These are phyloP conservation scores for Phylloscopus whistleri DNA, from an alignment of 2,113 vertebrate genomes.

Conservation along the genomic window DNA sequence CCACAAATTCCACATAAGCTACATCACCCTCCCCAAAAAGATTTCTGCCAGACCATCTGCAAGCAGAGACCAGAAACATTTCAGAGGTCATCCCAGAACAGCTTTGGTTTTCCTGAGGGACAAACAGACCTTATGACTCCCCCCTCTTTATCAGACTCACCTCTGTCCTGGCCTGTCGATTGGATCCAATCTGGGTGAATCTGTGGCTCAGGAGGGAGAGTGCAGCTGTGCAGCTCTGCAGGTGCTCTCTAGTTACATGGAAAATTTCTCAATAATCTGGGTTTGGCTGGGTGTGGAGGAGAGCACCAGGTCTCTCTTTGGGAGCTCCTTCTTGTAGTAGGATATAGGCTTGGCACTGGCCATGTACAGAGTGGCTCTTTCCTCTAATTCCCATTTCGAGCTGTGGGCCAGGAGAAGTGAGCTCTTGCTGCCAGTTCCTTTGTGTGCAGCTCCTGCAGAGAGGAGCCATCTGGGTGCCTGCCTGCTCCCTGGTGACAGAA, in stretches of 20 bases:
- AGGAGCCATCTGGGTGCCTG: neutral
- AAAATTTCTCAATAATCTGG: constrained; percentile 16
- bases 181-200: neutral
- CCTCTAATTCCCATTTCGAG: neutral
- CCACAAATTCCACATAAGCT: neutral
- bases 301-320: neutral
- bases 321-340: neutral
- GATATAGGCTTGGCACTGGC: neutral
- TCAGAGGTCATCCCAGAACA: neutral
- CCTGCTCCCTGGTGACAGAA: rapidly evolving
- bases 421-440: neutral
- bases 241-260: neutral
- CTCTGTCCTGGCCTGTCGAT: neutral
- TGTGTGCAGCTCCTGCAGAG: neutral
- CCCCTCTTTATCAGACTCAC: neutral
- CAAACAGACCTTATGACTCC: neutral
- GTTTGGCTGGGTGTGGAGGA: constrained; percentile 20
- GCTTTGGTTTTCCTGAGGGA: neutral
- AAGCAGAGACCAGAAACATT: neutral
- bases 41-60: neutral
- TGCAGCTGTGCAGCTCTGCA: neutral
- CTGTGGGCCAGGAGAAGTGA: neutral
- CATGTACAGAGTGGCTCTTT: neutral
- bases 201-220: neutral
- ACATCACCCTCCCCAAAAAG: neutral